Evolutionary conservation across 2,888 invertebrate species (phyloP), one percentile per base, ranked within the genome.

Genomic region (Stegana nigrithorax): DNA sequence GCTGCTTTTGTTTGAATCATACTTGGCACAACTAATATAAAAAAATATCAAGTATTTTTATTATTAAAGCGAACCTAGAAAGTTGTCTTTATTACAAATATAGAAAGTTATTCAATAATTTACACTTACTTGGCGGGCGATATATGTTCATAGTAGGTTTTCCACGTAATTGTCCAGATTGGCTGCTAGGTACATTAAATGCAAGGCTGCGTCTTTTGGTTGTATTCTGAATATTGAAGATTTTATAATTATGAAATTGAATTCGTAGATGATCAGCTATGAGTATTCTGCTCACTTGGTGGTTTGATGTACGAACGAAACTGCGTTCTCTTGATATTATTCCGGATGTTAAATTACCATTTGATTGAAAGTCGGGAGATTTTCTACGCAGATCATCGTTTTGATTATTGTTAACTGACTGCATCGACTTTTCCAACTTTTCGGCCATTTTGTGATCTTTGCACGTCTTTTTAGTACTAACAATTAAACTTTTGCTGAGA

Each of bases 131-230:
- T 84, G 95, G 95, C 65, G 95, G 95, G 81, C 94, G 89, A 85
- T 95, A 95, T 75, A 95, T 93, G 87, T 95, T 94, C 87, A 95
- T 89, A 23, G 93, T 91, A 10, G 95, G 95, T 85, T 95, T 95
- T 57, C 91, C 90, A 42, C 84, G 80, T 67, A 84, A 81, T 64
- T 88, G 86, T 51, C 80, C 84, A 51, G 68, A 68, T 51, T 84
- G 83, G 64, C 73, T 78, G 39, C 75, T 78, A n/a, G 78, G 85
- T 71, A 89, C 88, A 68, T 90, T 90, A 81, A 92, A 88, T 70
- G 91, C 92, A 87, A 91, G 90, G 85, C 91, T 92, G 79, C 91
- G 89, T 75, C 93, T 89, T 86, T 92, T 92, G 81, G 88, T 86
- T 65, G 89, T 88, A 82, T 89, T 90, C 87, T 91, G 60, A 6